Base-by-base conservation (phyloP, 2,113 vertebrate species). In the Otus sunia region DNA sequence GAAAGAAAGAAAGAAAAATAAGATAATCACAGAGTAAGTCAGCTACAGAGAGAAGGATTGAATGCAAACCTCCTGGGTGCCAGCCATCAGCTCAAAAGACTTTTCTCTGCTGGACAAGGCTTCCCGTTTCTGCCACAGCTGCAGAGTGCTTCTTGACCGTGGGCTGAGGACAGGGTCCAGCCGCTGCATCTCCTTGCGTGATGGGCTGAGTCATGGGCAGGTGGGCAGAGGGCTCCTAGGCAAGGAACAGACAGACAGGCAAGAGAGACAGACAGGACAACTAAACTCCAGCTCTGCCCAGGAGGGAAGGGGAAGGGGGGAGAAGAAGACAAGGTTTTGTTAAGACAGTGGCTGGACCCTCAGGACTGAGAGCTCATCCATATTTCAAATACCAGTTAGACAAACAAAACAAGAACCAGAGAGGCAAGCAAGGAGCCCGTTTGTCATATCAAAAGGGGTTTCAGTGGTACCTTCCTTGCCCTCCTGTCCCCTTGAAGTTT, bases 391-490 rank as follows among this genome's bases (percentile, higher is more conserved):
- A 62, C 83, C 97, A 94, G 94, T 98, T 98, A 98, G 90, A 97
- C 96, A 97, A 98, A 97, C 97, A 98, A 97, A 97, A 97, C 94
- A 97, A 97, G 95, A 96, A 98, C 96, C 96, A 97, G 95, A 97
- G 96, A 95, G 96, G 92, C 94, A 97, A 92, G 97, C 95, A 94
- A 97, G 95, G 86, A 96, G 90, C 96, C 94, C 94, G 90, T 97
- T 98, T 97, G 97, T 97, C 96, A 98, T 95, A 98, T 98, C 97
- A 97, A 98, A 98, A 98, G 97, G 95, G 94, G 94, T 97, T 97
- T 96, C 96, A 96, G 90, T 45, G 90, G 94, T 97, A 92, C 88
- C 97, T 97, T 96, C 97, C 92, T 43, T 92, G 89, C 88, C 96
- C 92, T 95, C 87, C 96, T 96, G 97, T 97, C 97, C 96, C 95